Conservation (phyloP, 2,888 invertebrate species). For the Drosophila quinaria region DNA sequence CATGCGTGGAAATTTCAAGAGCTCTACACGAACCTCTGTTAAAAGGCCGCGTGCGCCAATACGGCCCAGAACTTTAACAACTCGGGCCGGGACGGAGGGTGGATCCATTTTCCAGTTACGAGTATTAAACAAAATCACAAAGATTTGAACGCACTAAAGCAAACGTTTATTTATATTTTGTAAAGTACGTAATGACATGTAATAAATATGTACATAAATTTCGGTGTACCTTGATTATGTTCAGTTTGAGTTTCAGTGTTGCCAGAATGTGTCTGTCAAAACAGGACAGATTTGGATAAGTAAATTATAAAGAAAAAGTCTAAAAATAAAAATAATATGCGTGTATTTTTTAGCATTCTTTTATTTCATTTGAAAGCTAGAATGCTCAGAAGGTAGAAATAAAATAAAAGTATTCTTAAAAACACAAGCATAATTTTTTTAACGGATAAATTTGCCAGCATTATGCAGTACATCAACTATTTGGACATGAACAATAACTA, state of each 20-base stretch:
- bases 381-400: too few species aligned
- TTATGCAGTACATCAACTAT: neutral
- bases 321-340: too few species aligned
- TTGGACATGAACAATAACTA: neutral
- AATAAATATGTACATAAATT: neutral
- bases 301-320: too few species aligned
- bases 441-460: too few species aligned
- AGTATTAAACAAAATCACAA: neutral
- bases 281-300: too few species aligned
- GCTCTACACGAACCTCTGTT: constrained; percentile 65
- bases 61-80: constrained; percentile 63
- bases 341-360: too few species aligned
- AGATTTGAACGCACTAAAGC: constrained; percentile 1
- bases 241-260: too few species aligned
- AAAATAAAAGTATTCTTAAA: too few species aligned
- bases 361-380: too few species aligned
- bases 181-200: neutral
- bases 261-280: too few species aligned
- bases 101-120: constrained; percentile 37
- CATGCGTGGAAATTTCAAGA: constrained; percentile 52
- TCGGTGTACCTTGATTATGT: constrained; percentile 3
- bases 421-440: too few species aligned
- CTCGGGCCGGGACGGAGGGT: constrained; percentile 48
- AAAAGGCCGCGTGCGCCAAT: constrained; percentile 57
- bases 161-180: neutral